These are phyloP conservation scores for Pristis pectinata DNA, from an alignment of 2,797 vertebrate genomes.

Conservation along the genomic window DNA sequence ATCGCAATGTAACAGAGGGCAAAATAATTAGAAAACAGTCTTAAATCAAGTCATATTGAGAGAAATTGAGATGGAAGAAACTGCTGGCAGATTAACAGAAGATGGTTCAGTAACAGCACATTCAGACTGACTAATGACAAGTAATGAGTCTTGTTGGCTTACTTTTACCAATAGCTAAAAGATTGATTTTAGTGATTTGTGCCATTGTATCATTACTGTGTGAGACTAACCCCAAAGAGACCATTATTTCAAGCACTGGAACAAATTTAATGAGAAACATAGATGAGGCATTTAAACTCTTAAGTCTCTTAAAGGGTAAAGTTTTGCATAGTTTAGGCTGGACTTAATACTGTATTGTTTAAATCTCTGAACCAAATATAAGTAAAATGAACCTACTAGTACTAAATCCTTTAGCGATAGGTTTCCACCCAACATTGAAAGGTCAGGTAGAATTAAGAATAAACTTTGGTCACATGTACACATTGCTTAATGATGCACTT, in stretches of 20 bases:
- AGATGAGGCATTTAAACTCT: background rate
- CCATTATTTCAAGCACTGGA: background rate
- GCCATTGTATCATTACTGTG: background rate
- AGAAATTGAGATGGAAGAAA: background rate
- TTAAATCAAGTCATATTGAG: background rate
- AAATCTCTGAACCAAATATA: background rate
- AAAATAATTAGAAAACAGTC: background rate
- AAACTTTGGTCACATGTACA: background rate
- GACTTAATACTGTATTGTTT: background rate
- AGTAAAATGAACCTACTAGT: background rate
- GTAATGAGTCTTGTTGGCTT: conserved; percentile 24
- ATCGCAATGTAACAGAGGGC: background rate
- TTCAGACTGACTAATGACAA: background rate
- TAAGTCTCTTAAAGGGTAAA: background rate
- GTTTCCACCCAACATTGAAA: background rate
- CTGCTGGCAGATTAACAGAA: background rate
- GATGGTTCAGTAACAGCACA: background rate
- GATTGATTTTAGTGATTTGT: conserved; percentile 8
- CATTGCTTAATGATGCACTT: background rate
- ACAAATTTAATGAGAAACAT: background rate
- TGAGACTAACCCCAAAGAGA: background rate
- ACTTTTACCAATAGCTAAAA: background rate
- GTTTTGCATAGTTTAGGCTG: background rate
- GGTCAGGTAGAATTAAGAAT: background rate
- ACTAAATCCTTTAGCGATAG: background rate